Conservation (phyloP, 2,113 vertebrate genomes). For the Amblyopsis rosae region DNA sequence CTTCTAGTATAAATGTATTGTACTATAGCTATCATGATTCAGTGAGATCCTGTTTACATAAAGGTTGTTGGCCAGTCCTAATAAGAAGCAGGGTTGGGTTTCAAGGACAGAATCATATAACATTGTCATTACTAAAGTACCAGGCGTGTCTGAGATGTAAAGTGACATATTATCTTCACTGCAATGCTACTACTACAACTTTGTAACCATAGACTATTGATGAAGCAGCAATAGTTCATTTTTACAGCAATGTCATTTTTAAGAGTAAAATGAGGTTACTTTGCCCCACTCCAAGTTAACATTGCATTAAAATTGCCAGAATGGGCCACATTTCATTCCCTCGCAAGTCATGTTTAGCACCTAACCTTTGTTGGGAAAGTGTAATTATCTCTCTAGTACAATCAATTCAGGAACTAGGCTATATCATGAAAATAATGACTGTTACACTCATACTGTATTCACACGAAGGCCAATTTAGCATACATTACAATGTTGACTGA, state of each 20-base stretch:
- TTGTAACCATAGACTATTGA: slow-evolving; percentile 50
- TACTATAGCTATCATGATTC: slow-evolving; percentile 46
- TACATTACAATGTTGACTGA: too few species aligned
- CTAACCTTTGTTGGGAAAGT: not conserved
- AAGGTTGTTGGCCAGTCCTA: slow-evolving; percentile 31
- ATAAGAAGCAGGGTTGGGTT: slow-evolving; percentile 43
- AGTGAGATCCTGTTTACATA: slow-evolving; percentile 27
- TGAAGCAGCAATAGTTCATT: slow-evolving; percentile 33
- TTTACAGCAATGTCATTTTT: slow-evolving; percentile 33
- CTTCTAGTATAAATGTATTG: slow-evolving; percentile 29
- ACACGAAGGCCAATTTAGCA: too few species aligned
- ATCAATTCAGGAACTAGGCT: too few species aligned
- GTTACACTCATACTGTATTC: too few species aligned
- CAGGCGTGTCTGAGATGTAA: slow-evolving; percentile 60
- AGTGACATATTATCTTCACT: slow-evolving; percentile 52
- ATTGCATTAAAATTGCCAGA: not conserved
- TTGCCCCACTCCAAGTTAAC: slow-evolving; percentile 18
- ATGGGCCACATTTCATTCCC: not conserved
- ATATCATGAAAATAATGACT: too few species aligned
- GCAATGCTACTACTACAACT: slow-evolving; percentile 31
- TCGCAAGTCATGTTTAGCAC: slow-evolving; percentile 13
- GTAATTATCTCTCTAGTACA: too few species aligned
- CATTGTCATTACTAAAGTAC: slow-evolving; percentile 60
- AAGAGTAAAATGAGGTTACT: slow-evolving; percentile 27
- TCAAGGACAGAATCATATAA: slow-evolving; percentile 63